Conservation (phyloP, 1,140 invertebrate species). For the Meloidogyne exigua region DNA sequence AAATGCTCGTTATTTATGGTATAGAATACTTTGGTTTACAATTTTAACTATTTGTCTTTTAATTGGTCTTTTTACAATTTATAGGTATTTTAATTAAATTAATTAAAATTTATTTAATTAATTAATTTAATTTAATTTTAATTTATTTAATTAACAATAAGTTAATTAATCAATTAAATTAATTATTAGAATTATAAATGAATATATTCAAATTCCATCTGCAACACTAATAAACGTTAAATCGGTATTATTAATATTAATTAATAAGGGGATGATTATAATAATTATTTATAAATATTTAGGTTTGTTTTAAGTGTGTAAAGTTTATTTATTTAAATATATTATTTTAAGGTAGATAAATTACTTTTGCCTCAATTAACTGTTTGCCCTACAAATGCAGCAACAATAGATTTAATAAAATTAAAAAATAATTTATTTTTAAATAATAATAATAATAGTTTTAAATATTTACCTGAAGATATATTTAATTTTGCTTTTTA, state of each 20-base stretch:
- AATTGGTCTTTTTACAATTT: slow-evolving; percentile 37
- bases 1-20: slow-evolving; percentile 36
- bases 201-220: slow-evolving; percentile 26
- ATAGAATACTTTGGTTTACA: slow-evolving; percentile 36
- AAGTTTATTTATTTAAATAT: too few species aligned
- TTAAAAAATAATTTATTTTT: slow-evolving; percentile 20
- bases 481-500: slow-evolving; percentile 42
- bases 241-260: slow-evolving; percentile 17
- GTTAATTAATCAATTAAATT: too few species aligned
- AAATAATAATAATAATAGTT: slow-evolving; percentile 4
- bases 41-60: slow-evolving; percentile 33
- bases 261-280: neutral
- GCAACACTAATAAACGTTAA: slow-evolving; percentile 32
- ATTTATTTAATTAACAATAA: too few species aligned
- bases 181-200: slow-evolving; percentile 29
- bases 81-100: slow-evolving; percentile 28
- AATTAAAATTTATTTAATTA: neutral
- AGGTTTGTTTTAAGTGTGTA: too few species aligned
- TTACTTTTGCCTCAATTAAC: slow-evolving; percentile 38
- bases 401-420: slow-evolving; percentile 27
- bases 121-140: neutral
- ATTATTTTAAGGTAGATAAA: slow-evolving; percentile 33
- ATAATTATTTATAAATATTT: too few species aligned
- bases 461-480: slow-evolving; percentile 12
- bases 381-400: slow-evolving; percentile 33